Percentiles rank a stretch among this genome's conserved stretches.
Conservation (phyloP, 1,140 invertebrate species). For the Cecropterus lyciades region DNA sequence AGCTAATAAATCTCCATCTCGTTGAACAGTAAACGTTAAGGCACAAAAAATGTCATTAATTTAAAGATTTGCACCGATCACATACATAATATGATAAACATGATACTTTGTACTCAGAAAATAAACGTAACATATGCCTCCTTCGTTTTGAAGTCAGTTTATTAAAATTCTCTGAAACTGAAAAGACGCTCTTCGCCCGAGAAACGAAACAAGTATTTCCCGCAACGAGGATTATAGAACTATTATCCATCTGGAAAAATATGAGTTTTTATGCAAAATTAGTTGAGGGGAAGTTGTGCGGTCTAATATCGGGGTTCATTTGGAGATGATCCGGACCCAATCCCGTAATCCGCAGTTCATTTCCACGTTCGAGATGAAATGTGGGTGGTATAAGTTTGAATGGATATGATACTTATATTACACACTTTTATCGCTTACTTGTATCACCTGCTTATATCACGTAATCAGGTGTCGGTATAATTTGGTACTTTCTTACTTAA, state of each 20-base stretch:
- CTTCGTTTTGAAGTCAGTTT: not conserved
- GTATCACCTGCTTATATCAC: no score
- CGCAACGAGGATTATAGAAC: not conserved
- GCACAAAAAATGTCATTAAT: no score
- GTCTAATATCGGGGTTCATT: conserved; percentile 26
- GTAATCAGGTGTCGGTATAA: no score
- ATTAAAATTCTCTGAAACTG: conserved; percentile 3
- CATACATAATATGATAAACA: no score
- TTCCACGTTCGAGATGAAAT: conserved; percentile 6
- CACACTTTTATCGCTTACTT: no score
- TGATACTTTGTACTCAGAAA: no score
- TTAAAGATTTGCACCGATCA: no score
- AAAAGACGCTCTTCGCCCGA: not conserved
- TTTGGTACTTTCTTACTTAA: no score
- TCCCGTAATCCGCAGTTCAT: conserved; percentile 1
- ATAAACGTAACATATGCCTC: not conserved
- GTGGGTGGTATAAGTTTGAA: not conserved
- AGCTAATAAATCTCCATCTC: no score
- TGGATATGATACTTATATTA: not conserved
- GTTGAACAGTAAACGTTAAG: no score
- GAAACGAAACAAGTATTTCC: conserved; percentile 5
- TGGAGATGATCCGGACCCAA: conserved; percentile 13
- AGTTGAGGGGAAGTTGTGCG: not conserved
- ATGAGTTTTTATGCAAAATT: conserved; percentile 19
- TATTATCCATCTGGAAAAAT: conserved; percentile 14